Percentiles rank a stretch among this genome's conserved stretches.
These are phyloP conservation scores for Phyllostomus discolor DNA, from an alignment of 2,113 vertebrate genomes.

Conservation along the genomic window DNA sequence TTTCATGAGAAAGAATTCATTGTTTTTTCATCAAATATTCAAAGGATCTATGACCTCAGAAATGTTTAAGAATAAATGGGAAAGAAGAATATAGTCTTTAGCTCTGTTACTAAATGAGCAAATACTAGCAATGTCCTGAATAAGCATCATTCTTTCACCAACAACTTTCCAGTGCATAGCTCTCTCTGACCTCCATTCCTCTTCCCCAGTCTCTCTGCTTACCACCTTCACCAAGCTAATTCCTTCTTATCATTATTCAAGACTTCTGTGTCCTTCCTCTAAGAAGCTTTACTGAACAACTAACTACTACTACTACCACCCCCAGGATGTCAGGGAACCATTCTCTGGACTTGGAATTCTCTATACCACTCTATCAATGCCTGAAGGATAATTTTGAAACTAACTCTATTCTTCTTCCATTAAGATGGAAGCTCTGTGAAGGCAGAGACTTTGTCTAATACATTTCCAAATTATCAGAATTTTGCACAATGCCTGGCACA, in stretches of 20 bases:
- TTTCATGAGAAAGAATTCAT: background rate
- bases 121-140: background rate
- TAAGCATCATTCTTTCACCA: background rate
- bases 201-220: background rate
- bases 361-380: background rate
- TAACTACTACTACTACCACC: background rate
- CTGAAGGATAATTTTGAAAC: background rate
- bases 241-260: background rate
- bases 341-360: conserved; percentile 14
- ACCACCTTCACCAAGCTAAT: background rate
- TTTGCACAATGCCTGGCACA: background rate
- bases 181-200: background rate
- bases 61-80: background rate
- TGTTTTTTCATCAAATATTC: background rate
- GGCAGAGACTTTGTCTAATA: background rate
- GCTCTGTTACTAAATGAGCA: background rate
- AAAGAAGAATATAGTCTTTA: background rate
- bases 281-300: background rate
- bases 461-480: background rate
- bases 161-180: background rate
- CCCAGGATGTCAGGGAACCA: background rate
- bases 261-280: background rate
- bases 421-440: background rate
- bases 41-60: background rate
- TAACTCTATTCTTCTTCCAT: conserved; percentile 14